A percentile compares a stretch with the other conserved stretches of the same genome.
Evolutionary conservation across 2,888 invertebrate species (phyloP).

Genomic region (Drosophila infuscata): DNA sequence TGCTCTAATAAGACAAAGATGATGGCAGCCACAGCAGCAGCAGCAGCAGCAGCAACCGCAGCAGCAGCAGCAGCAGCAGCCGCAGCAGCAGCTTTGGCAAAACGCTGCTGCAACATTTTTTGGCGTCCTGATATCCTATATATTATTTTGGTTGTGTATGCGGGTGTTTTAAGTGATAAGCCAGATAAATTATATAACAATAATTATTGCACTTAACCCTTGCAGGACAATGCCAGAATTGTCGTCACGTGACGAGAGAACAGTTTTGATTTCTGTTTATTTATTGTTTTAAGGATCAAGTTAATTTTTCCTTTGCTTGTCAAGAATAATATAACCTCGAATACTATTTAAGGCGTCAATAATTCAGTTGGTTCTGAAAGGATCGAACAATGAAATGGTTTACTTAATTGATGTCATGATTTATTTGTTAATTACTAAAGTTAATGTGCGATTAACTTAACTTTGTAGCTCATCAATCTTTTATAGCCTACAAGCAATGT

Average conservation of each 20-base stretch:
- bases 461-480: not conserved
- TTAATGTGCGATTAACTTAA: not conserved
- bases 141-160: not conserved
- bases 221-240: not conserved
- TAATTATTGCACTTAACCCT: not conserved
- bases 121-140: conserved; percentile 48
- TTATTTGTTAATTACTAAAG: not conserved
- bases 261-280: not conserved
- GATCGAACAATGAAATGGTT: not conserved
- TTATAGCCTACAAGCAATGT: not conserved
- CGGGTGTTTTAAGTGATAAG: not conserved
- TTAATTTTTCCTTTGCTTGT: not conserved
- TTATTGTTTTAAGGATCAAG: not conserved
- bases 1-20: conserved; percentile 72
- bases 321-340: not conserved
- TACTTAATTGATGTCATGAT: not conserved
- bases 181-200: not conserved
- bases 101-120: conserved; percentile 57
- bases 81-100: conserved; percentile 29
- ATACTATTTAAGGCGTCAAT: not conserved
- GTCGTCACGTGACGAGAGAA: not conserved
- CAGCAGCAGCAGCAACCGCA: conserved; percentile 8
- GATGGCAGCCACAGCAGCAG: conserved; percentile 48
- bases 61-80: conserved; percentile 3
- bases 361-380: not conserved